phyloP scores from a whole-genome alignment of 2,797 vertebrate genomes.

The Poecilia picta region DNA sequence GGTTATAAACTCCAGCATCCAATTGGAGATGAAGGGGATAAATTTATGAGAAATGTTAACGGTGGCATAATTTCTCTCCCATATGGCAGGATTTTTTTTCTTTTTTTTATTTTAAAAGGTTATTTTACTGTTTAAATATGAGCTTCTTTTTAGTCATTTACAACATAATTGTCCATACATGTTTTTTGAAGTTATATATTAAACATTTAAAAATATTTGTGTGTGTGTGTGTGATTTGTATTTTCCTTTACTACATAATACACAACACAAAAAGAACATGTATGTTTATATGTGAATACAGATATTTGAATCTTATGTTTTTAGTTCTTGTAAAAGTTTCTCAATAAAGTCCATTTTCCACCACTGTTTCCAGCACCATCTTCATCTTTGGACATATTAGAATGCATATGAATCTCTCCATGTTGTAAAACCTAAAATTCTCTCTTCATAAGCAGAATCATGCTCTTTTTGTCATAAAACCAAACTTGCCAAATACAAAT shows the following conservation, averaged over 20 bases:
- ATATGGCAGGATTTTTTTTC: conserved; percentile 66
- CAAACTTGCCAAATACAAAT: conserved; percentile 2
- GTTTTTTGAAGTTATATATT: conserved; percentile 2
- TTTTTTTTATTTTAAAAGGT: conserved; percentile 31
- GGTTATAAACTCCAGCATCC: conserved; percentile 82
- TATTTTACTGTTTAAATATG: conserved; percentile 67
- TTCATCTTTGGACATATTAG: no score
- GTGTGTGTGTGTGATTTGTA: no score
- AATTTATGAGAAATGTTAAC: conserved; percentile 83
- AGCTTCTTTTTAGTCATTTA: conserved; percentile 48
- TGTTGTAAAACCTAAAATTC: neutral
- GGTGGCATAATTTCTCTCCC: conserved; percentile 74
- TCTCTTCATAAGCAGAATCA: conserved; percentile 4
- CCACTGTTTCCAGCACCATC: no score
- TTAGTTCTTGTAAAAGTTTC: no score
- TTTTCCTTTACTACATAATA: no score
- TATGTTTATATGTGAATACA: no score
- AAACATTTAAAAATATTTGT: conserved; percentile 1
- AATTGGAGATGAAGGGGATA: conserved; percentile 79
- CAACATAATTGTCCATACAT: conserved; percentile 22
- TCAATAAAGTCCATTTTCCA: no score
- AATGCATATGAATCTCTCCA: no score
- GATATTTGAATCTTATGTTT: no score
- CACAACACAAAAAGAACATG: no score
- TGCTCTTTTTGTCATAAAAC: conserved; percentile 7